Percentiles rank a stretch among this genome's conserved stretches.
Conservation (phyloP, 2,797 vertebrate species). For the Chloroceryle inda region DNA sequence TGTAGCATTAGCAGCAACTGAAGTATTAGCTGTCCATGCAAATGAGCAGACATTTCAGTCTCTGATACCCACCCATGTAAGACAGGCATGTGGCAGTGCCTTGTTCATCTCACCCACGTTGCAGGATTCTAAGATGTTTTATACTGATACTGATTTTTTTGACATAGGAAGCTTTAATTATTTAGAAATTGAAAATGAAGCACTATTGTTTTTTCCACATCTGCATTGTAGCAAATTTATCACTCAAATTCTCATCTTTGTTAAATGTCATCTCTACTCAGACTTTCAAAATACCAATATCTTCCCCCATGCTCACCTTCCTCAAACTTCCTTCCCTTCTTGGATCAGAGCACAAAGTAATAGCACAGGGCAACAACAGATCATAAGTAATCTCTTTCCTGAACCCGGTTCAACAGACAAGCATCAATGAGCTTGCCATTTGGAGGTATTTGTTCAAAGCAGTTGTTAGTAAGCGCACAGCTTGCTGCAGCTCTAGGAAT, state of each 20-base stretch:
- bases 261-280: neutral
- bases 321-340: neutral
- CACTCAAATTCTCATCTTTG: neutral
- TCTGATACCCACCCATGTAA: neutral
- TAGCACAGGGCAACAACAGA: neutral
- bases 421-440: neutral
- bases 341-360: neutral
- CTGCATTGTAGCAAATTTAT: neutral
- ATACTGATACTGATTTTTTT: neutral
- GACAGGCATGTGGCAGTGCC: neutral
- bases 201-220: neutral
- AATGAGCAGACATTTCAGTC: neutral
- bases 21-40: neutral
- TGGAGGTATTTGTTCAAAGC: constrained; percentile 27
- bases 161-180: neutral
- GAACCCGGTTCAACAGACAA: neutral
- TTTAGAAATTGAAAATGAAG: neutral
- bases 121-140: neutral
- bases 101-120: neutral
- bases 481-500: constrained; percentile 17
- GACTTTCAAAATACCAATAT: neutral
- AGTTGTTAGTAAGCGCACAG: neutral
- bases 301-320: neutral
- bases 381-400: neutral
- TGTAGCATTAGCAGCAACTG: neutral